A percentile compares a stretch with the other conserved stretches of the same genome.
Conservation (phyloP, 2,113 vertebrate species). For the Oryzias curvinotus region DNA sequence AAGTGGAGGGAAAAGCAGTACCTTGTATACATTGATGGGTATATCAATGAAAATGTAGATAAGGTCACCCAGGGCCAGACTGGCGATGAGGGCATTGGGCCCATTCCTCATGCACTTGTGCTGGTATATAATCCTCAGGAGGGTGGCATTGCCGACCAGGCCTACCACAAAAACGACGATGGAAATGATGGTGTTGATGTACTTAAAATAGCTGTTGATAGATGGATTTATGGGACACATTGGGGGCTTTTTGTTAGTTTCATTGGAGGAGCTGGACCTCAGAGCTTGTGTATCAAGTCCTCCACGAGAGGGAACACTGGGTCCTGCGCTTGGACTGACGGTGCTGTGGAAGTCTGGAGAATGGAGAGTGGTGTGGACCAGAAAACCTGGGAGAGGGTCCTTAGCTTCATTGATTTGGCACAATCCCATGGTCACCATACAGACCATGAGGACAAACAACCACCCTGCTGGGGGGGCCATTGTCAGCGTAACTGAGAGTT, state of each 20-base stretch:
- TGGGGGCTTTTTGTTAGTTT: constrained; percentile 30
- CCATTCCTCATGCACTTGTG: constrained; percentile 99
- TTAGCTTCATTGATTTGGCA: constrained; percentile 69
- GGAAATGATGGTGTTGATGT: constrained; percentile 92
- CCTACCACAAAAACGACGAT: constrained; percentile 92
- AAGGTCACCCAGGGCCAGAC: constrained; percentile 94
- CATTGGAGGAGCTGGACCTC: constrained; percentile 18
- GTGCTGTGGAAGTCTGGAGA: constrained; percentile 45
- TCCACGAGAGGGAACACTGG: neutral
- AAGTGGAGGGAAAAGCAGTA: constrained; percentile 59
- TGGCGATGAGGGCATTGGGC: constrained; percentile 95
- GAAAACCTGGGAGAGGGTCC: constrained; percentile 4
- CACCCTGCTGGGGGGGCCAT: constrained; percentile 60
- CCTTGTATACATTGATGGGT: constrained; percentile 95
- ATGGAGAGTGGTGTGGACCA: constrained; percentile 49
- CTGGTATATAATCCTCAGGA: constrained; percentile 97
- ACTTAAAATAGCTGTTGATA: constrained; percentile 84
- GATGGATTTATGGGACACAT: constrained; percentile 72
- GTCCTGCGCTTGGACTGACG: constrained; percentile 16
- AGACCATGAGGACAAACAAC: constrained; percentile 69
- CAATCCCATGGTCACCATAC: constrained; percentile 69
- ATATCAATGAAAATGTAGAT: constrained; percentile 94
- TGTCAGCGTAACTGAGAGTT: constrained; percentile 42
- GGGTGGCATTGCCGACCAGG: constrained; percentile 92
- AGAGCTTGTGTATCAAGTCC: neutral